A percentile compares a stretch with the other conserved stretches of the same genome.
Conservation (phyloP, 2,888 invertebrate genomes). For the Lasioglossum leucozonium region DNA sequence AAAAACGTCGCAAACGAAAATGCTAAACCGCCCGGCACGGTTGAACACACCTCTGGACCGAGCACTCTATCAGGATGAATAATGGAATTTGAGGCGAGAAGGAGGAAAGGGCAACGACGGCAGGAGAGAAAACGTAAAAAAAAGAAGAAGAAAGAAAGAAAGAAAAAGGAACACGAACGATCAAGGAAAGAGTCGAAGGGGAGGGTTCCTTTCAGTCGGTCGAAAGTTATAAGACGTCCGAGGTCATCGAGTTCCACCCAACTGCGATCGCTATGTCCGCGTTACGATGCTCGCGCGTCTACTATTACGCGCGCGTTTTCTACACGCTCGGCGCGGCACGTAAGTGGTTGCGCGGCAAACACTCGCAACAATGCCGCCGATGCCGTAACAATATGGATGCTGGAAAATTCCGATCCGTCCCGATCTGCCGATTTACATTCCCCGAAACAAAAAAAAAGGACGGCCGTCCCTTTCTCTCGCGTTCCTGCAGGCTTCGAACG, state of each 20-base stretch:
- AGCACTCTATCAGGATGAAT: neutral
- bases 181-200: conserved; percentile 41
- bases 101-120: neutral
- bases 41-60: neutral
- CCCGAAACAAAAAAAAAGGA: neutral
- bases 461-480: neutral
- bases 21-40: neutral
- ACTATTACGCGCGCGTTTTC: conserved; percentile 41
- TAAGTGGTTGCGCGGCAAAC: conserved; percentile 2
- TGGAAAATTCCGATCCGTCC: conserved; percentile 16
- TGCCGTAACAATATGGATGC: conserved; percentile 46
- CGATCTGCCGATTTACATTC: conserved; percentile 2
- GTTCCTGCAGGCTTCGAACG: neutral
- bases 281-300: conserved; percentile 45
- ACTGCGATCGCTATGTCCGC: conserved; percentile 36
- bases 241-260: conserved; percentile 76
- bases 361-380: conserved; percentile 17
- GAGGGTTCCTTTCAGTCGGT: conserved; percentile 62
- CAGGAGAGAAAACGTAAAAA: conserved; percentile 7
- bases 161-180: conserved; percentile 3
- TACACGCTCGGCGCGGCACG: conserved; percentile 9
- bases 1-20: neutral
- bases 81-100: neutral
- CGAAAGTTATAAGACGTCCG: conserved; percentile 74
- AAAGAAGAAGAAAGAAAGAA: conserved; percentile 17